These are phyloP conservation scores for Agonopterix subpropinquella DNA, from an alignment of 2,888 invertebrate species.

Conservation along the genomic window DNA sequence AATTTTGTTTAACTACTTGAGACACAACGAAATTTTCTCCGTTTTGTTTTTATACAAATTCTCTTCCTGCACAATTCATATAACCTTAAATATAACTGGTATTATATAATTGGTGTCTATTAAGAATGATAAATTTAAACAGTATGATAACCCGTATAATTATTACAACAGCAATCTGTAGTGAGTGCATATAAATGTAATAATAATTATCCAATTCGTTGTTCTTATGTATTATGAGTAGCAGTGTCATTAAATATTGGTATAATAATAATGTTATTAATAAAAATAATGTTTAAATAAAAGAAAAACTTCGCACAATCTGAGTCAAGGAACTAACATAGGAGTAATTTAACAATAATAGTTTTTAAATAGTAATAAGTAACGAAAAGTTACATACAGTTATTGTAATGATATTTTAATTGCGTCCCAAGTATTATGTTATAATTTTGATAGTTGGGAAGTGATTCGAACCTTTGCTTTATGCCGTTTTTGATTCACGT, in stretches of 20 bases:
- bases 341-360: conserved; percentile 23
- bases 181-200: conserved; percentile 37
- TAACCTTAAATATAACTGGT: conserved; percentile 34
- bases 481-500: too few species aligned
- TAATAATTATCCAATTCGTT: conserved; percentile 40
- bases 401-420: conserved; percentile 28
- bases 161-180: conserved; percentile 46
- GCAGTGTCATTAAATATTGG: conserved; percentile 53
- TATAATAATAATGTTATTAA: conserved; percentile 25
- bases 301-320: conserved; percentile 69
- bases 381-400: conserved; percentile 33
- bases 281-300: conserved; percentile 34
- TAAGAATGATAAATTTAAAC: conserved; percentile 37
- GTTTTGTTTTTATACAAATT: conserved; percentile 21
- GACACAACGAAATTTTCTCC: conserved; percentile 58
- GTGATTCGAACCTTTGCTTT: too few species aligned
- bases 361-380: conserved; percentile 23
- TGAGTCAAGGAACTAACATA: conserved; percentile 66
- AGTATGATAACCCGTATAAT: conserved; percentile 21
- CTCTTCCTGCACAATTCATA: conserved; percentile 40
- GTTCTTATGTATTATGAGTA: conserved; percentile 51
- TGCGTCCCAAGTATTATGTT: conserved; percentile 19
- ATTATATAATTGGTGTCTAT: conserved; percentile 69
- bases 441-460: too few species aligned
- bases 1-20: conserved; percentile 16